Evolutionary conservation across 2,797 vertebrate genomes (phyloP).

Genomic region (Coregonus suidteri): DNA sequence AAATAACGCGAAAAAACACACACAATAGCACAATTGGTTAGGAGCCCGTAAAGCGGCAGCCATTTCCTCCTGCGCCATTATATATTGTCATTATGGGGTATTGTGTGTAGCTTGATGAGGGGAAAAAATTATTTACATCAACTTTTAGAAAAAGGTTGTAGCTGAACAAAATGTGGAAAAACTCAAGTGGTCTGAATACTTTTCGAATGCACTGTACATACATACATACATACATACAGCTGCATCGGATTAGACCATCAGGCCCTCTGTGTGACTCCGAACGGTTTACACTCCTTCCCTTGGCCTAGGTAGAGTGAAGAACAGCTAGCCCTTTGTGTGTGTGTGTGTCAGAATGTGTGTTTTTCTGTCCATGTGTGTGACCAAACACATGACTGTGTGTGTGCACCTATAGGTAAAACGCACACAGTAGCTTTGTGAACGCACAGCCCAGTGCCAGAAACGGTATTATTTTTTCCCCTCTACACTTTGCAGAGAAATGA

Average conservation of each 20-base stretch:
- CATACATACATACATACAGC: slow-evolving; percentile 35
- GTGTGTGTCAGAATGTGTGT: not conserved
- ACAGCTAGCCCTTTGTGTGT: slow-evolving; percentile 36
- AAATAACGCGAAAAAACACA: too few relatives aligned
- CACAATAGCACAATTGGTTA: too few relatives aligned
- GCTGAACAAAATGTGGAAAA: too few relatives aligned
- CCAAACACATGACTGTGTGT: not conserved
- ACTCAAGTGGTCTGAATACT: too few relatives aligned
- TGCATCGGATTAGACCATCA: slow-evolving; percentile 60
- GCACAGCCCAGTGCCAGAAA: slow-evolving; percentile 31
- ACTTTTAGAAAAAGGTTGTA: too few relatives aligned
- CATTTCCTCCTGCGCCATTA: too few relatives aligned
- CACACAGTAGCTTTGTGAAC: slow-evolving; percentile 48
- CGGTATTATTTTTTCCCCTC: not conserved
- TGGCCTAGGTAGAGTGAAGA: slow-evolving; percentile 18
- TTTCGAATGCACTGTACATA: too few relatives aligned
- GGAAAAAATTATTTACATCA: too few relatives aligned
- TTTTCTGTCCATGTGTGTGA: too few relatives aligned
- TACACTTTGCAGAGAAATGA: slow-evolving; percentile 12
- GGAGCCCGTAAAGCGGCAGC: too few relatives aligned
- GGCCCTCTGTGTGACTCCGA: slow-evolving; percentile 29
- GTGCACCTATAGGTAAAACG: slow-evolving; percentile 7
- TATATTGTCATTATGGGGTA: too few relatives aligned
- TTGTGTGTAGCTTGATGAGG: too few relatives aligned
- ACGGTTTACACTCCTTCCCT: slow-evolving; percentile 57